These are phyloP conservation scores for Idaea biselata DNA, from an alignment of 2,888 invertebrate species.

Conservation along the genomic window DNA sequence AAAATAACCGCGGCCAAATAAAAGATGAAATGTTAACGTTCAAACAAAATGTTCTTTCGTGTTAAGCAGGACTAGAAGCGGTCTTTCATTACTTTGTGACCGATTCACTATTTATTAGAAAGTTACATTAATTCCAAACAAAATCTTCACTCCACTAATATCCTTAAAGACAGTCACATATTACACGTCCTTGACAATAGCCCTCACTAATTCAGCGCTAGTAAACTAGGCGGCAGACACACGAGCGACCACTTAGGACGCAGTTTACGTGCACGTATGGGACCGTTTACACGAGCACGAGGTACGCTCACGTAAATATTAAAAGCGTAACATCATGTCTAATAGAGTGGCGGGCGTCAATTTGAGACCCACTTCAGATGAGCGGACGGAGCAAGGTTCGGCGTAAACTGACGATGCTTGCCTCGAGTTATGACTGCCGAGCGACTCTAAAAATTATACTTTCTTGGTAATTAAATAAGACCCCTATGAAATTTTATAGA, in stretches of 20 bases:
- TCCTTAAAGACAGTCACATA: background rate
- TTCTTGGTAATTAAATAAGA: too few relatives aligned
- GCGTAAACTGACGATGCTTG: constrained; percentile 22
- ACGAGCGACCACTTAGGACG: background rate
- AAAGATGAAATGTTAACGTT: background rate
- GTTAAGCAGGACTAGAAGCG: background rate
- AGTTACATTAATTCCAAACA: background rate
- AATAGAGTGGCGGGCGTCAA: constrained; percentile 57
- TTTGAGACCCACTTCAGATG: constrained; percentile 53
- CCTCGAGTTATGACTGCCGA: constrained; percentile 14
- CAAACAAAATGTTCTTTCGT: background rate
- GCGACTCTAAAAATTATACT: constrained; percentile 4
- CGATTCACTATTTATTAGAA: background rate
- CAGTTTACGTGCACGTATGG: constrained; percentile 2
- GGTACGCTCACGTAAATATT: constrained; percentile 44
- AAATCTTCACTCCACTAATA: background rate
- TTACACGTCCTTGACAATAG: background rate
- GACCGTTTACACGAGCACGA: constrained; percentile 32
- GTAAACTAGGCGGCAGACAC: background rate
- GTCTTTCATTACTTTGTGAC: background rate
- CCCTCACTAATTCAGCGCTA: background rate
- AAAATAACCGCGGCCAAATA: too few relatives aligned
- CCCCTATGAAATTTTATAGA: too few relatives aligned
- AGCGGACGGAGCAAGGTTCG: constrained; percentile 36
- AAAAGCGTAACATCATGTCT: constrained; percentile 51